Base-by-base conservation (phyloP, 2,797 vertebrate species). In the Urocyon cinereoargenteus region DNA sequence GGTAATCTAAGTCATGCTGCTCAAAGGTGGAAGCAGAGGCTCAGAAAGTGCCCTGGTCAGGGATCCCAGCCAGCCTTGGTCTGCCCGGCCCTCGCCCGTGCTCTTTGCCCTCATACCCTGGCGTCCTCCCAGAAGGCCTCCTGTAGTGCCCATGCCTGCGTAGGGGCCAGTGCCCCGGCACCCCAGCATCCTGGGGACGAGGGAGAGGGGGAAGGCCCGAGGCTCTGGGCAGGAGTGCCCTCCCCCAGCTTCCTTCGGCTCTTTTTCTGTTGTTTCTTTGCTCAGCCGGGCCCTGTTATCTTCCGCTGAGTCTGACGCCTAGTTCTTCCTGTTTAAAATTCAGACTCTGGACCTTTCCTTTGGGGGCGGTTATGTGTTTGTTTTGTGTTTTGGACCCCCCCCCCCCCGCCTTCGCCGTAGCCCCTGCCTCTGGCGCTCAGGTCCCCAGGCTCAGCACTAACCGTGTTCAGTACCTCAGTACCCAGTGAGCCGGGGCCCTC, bases 251-350 rank as follows among this genome's bases (percentile, higher is more conserved):
- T 90, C 97, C 97, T 97, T 98, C 91, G 61, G 95, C 85, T 93
- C 89, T 92, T 97, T 97, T 91, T 93, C 98, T 98, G 98, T 98
- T 99, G 99, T 99, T 99, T 99, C 99, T 99, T 99, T 99, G 98
- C 98, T 99, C 98, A 98, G 99, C 98, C 68, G 98, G 97, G 99
- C 94, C 94, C 99, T 98, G 98, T 99, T 99, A 99, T 99, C 99
- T 99, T 99, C 99, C 98, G 99, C 98, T 98, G 98, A 98, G 99
- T 98, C 99, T 99, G 99, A 99, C 99, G 99, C 99, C 99, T 99
- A 98, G 98, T 99, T 99, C 99, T 99, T 99, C 99, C 99, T 99
- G 99, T 99, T 99, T 99, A 99, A 99, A 99, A 99, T 99, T 98
- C 98, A 98, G 84, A 98, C 98, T 98, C 98, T 98, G 94, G 96